Conservation (phyloP, 2,888 invertebrate genomes). For the Hyalella azteca region DNA sequence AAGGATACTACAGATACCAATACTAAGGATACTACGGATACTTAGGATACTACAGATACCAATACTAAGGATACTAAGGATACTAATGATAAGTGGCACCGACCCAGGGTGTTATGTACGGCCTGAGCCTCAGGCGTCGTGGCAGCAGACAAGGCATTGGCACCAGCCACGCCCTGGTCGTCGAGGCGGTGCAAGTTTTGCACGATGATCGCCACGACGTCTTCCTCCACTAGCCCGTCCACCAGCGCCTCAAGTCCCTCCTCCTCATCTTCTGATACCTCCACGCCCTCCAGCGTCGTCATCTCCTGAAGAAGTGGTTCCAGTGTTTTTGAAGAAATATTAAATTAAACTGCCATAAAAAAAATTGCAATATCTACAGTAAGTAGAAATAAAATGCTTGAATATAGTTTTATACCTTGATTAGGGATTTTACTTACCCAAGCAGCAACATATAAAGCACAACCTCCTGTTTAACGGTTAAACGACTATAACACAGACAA, state of each 20-base stretch:
- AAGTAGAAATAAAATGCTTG: too few relatives aligned
- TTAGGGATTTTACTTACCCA: background rate
- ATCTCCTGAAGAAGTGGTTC: background rate
- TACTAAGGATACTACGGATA: too few relatives aligned
- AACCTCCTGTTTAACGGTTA: too few relatives aligned
- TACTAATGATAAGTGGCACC: too few relatives aligned
- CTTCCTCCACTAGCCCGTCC: constrained; percentile 85
- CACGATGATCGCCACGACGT: constrained; percentile 86
- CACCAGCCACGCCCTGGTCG: constrained; percentile 71
- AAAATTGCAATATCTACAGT: too few relatives aligned
- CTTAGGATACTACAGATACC: too few relatives aligned
- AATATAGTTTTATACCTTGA: background rate
- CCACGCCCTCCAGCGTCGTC: constrained; percentile 89
- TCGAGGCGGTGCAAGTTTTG: constrained; percentile 93
- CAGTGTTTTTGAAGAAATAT: too few relatives aligned
- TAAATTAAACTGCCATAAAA: too few relatives aligned
- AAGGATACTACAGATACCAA: too few relatives aligned
- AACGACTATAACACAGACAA: too few relatives aligned
- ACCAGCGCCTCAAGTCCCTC: constrained; percentile 88
- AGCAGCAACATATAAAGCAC: background rate
- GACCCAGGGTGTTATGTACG: constrained; percentile 84
- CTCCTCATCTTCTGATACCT: constrained; percentile 91
- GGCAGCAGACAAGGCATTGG: background rate
- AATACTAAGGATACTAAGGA: too few relatives aligned
- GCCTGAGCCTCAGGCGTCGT: constrained; percentile 91